These are phyloP conservation scores for Xestia xanthographa DNA, from an alignment of 2,888 invertebrate species.

Conservation along the genomic window DNA sequence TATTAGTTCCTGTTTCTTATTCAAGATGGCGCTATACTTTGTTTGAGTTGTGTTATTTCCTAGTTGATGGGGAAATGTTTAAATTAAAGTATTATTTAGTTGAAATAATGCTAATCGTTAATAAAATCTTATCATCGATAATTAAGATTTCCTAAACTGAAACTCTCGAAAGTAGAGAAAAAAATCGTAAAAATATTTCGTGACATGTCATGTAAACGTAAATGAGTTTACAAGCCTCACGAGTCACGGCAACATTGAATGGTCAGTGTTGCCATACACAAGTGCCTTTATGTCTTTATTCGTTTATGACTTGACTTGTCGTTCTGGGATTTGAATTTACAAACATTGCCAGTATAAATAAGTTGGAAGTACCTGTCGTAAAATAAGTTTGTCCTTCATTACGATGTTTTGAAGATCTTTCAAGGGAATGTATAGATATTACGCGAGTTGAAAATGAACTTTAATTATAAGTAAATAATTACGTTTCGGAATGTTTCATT, in stretches of 20 bases:
- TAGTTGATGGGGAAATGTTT: neutral
- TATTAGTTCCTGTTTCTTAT: constrained; percentile 27
- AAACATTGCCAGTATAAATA: constrained; percentile 56
- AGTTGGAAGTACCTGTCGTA: constrained; percentile 41
- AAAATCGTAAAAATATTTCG: constrained; percentile 17
- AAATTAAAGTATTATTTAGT: no score
- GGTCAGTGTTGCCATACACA: constrained; percentile 62
- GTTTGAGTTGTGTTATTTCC: neutral
- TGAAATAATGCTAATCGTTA: neutral
- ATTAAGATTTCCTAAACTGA: neutral
- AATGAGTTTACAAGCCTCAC: constrained; percentile 53
- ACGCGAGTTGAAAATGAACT: constrained; percentile 21
- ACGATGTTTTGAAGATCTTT: constrained; percentile 28
- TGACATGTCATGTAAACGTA: constrained; percentile 30
- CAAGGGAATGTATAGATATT: constrained; percentile 13
- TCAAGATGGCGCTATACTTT: constrained; percentile 34
- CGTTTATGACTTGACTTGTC: constrained; percentile 54
- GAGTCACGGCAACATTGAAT: constrained; percentile 44
- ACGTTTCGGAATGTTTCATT: constrained; percentile 12
- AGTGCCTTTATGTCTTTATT: constrained; percentile 58
- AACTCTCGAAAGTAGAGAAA: neutral
- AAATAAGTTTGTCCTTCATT: constrained; percentile 31
- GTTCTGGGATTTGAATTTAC: constrained; percentile 52
- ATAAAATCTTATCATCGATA: neutral
- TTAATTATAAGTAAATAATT: constrained; percentile 19